Evolutionary conservation across 2,888 invertebrate genomes (phyloP), one percentile per base, ranked within the genome.

Genomic region (Drosophila koepferae): DNA sequence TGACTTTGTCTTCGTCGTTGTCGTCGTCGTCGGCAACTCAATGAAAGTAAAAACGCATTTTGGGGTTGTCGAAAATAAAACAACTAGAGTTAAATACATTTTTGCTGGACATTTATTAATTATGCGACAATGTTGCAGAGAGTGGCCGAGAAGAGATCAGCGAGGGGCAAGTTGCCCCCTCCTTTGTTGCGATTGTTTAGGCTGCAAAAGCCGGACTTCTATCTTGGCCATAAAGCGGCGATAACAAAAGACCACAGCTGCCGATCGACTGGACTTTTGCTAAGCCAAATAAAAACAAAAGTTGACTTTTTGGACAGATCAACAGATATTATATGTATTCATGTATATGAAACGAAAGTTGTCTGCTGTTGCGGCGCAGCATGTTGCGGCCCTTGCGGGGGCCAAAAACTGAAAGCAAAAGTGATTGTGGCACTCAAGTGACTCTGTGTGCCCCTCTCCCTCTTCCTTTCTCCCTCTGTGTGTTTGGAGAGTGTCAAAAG

Each of bases 11-110:
- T 5, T 14, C 38, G 38, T 28, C 64, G 49, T 54, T 16, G 38
- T 28, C 64, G 49, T 54, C 67, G 71, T 53, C 69, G 60, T 18
- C 64, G 77, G 54, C 77, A 77, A 51, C 81, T 83, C 81, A 91
- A 91, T 88, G 91, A 91, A 91, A 91, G 91, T 91, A 91, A 91
- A 91, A 91, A 89, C 87, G 80, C 82, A 82, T 84, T 86, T 81
- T 81, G 78, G 80, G 80, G 81, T 73, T 60, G 67, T 59, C 53
- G 36, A 64, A 54, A 58, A 44, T 43, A 53, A 61, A 59, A 71
- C n/a, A 56, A 56, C 40, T 23, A 63, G 59, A 79, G 67, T 63
- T 75, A 70, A 84, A 79, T 74, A 69, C 82, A 70, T 48, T 38
- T 38, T 31, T 55, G 46, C 41, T 61, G 78, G 63, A 72, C 78